Percentiles rank a stretch among this genome's conserved stretches.
These are phyloP conservation scores for Arenaria interpres DNA, from an alignment of 2,113 vertebrate species.

Conservation along the genomic window DNA sequence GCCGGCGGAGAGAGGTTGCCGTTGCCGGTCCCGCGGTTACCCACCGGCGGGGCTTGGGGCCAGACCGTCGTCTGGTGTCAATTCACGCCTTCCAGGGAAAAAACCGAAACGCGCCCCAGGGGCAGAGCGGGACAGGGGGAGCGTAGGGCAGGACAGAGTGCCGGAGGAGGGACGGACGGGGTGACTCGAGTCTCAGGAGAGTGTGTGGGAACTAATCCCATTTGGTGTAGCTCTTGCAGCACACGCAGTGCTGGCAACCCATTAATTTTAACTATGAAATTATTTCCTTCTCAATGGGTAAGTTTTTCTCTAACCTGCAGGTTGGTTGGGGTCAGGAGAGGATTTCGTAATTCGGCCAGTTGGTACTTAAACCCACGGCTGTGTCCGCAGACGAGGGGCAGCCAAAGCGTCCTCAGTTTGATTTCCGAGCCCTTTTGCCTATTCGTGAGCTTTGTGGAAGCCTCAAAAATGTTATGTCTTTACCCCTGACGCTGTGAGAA, in stretches of 20 bases:
- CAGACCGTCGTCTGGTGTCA: not conserved
- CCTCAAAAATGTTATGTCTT: not conserved
- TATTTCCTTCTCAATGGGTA: rapidly evolving
- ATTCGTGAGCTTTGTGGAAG: not conserved
- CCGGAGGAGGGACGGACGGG: not conserved
- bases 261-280: not conserved
- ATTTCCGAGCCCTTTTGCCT: not conserved
- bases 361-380: not conserved
- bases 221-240: not conserved
- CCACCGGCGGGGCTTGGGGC: not conserved
- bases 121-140: not conserved
- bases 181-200: not conserved
- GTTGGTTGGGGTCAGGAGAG: not conserved
- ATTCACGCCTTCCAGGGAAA: not conserved
- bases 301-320: not conserved
- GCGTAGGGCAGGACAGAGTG: not conserved
- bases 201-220: not conserved
- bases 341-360: not conserved
- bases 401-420: not conserved
- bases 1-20: not conserved
- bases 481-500: not conserved
- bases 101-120: not conserved
- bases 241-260: not conserved
- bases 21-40: not conserved
- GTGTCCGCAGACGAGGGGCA: not conserved